These are phyloP conservation scores for Calidris pugnax DNA, from an alignment of 2,113 vertebrate species.

Conservation along the genomic window DNA sequence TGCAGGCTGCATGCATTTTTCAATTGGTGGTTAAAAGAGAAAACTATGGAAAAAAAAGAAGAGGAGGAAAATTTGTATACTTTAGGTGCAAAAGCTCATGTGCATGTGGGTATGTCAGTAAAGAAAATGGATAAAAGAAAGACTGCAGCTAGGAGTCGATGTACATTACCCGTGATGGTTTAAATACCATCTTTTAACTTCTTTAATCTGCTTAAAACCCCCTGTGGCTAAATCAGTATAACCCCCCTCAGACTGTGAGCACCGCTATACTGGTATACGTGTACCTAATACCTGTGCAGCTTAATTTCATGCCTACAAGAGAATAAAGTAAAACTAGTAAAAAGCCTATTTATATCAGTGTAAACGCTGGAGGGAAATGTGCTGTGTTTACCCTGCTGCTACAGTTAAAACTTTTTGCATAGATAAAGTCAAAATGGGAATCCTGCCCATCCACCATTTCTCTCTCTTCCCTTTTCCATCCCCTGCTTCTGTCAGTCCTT, in stretches of 20 bases:
- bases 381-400: background rate
- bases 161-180: background rate
- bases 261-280: constrained; percentile 3
- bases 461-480: background rate
- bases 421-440: background rate
- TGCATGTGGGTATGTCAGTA: background rate
- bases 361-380: constrained; percentile 6
- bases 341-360: background rate
- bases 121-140: background rate
- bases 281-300: constrained; percentile 47
- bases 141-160: background rate
- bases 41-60: background rate
- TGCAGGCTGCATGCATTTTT: background rate
- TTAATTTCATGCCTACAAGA: constrained; percentile 60
- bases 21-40: background rate
- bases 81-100: background rate
- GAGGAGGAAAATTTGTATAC: background rate
- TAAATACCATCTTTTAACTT: constrained; percentile 31
- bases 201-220: constrained; percentile 40
- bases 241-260: constrained; percentile 30
- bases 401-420: background rate
- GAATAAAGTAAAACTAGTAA: constrained; percentile 22
- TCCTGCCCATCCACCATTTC: background rate
- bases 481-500: background rate
- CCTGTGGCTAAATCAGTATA: constrained; percentile 47